These are phyloP conservation scores for Proisotoma minuta DNA, from an alignment of 2,888 invertebrate species.

Conservation along the genomic window DNA sequence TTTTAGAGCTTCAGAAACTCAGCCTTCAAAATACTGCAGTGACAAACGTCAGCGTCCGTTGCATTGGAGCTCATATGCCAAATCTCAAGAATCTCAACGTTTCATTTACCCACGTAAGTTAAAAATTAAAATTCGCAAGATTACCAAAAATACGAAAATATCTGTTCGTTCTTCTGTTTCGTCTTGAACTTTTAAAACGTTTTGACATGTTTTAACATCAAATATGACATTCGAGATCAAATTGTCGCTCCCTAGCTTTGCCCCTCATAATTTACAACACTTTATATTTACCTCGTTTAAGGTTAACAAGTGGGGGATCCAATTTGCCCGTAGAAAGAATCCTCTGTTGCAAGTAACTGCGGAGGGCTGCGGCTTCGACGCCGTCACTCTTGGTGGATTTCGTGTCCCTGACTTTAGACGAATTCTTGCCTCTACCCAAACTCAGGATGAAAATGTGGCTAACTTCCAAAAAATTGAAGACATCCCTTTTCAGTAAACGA, in stretches of 20 bases:
- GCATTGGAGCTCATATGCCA: background rate
- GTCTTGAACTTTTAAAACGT: no score
- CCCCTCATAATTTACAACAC: no score
- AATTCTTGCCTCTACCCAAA: no score
- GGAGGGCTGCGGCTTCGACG: background rate
- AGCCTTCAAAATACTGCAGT: background rate
- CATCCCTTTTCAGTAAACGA: no score
- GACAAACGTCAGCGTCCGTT: background rate
- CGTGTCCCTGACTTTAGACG: background rate
- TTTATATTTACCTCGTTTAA: no score
- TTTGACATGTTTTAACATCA: no score
- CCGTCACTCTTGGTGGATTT: background rate
- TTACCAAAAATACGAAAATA: no score
- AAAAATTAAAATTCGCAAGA: background rate
- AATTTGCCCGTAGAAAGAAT: background rate
- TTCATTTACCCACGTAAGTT: conserved; percentile 2
- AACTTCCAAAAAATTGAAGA: no score
- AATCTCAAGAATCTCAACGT: background rate
- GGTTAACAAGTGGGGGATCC: background rate
- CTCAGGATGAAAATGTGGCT: no score
- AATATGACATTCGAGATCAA: no score
- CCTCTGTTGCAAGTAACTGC: background rate
- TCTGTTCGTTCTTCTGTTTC: no score
- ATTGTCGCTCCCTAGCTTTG: no score
- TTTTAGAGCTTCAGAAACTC: background rate